phyloP scores from a whole-genome alignment of 2,888 invertebrate species.

The Drosophila tanythrix region DNA sequence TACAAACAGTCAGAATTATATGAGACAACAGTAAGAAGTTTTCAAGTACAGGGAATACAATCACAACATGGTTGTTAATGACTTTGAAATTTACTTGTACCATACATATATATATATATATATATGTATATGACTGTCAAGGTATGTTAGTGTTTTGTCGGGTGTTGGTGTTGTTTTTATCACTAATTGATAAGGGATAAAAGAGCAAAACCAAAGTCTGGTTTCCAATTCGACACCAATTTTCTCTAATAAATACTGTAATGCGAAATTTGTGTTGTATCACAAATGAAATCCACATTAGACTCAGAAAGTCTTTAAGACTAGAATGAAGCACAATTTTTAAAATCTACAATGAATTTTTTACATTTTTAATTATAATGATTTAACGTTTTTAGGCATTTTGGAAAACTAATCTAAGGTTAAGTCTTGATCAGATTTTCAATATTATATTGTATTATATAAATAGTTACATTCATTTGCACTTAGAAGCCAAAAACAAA shows the following conservation, averaged over 20 bases:
- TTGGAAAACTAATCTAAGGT: neutral
- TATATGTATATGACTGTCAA: slow-evolving; percentile 14
- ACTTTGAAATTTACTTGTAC: slow-evolving; percentile 1
- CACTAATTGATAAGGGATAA: slow-evolving; percentile 1
- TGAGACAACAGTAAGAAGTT: no score
- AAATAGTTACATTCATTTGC: neutral
- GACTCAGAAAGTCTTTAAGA: neutral
- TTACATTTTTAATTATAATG: neutral
- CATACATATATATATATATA: slow-evolving; percentile 1
- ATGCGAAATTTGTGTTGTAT: neutral
- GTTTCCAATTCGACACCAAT: slow-evolving; percentile 7
- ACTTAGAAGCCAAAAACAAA: neutral
- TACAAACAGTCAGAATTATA: neutral
- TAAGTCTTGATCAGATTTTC: neutral
- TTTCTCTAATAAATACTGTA: neutral
- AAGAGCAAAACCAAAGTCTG: neutral
- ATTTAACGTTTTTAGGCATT: neutral
- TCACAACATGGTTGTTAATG: slow-evolving; percentile 24
- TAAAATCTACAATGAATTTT: neutral
- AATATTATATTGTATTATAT: neutral
- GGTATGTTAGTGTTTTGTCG: slow-evolving; percentile 9
- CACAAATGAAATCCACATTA: neutral
- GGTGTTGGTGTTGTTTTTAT: neutral
- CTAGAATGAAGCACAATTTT: neutral
- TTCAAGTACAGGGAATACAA: slow-evolving; percentile 12